A percentile compares a stretch with the other conserved stretches of the same genome.
Conservation (phyloP, 2,113 vertebrate species). For the Lophura nycthemera region DNA sequence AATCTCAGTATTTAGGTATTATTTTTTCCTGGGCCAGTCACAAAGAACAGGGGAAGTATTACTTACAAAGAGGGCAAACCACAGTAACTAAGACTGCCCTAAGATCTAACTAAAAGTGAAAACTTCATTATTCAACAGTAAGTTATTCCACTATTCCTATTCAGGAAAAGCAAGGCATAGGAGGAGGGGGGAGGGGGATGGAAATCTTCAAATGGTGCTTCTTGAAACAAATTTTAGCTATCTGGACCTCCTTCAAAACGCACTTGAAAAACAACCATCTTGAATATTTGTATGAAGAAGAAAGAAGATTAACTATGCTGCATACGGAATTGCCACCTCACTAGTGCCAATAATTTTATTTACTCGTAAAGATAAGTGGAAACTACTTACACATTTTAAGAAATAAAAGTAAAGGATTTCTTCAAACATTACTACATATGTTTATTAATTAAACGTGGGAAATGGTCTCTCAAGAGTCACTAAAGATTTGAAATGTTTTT, state of each 20-base stretch:
- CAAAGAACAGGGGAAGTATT: not conserved
- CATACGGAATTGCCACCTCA: not conserved
- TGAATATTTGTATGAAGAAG: not conserved
- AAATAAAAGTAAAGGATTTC: not conserved
- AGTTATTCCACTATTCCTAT: not conserved
- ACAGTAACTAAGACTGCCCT: not conserved
- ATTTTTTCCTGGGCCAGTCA: not conserved
- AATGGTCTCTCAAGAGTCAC: not conserved
- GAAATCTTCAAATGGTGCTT: not conserved
- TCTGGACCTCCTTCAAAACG: not conserved
- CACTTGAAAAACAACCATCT: not conserved
- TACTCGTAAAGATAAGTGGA: not conserved
- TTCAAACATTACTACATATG: not conserved
- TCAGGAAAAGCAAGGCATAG: not conserved
- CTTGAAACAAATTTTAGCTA: not conserved
- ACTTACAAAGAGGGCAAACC: not conserved
- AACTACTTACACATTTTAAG: not conserved
- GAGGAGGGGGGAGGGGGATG: fast-evolving
- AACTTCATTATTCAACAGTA: not conserved
- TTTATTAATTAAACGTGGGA: not conserved
- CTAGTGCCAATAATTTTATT: not conserved
- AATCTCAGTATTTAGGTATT: not conserved
- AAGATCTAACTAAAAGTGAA: not conserved
- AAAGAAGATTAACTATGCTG: not conserved
- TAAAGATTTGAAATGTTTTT: not conserved